A percentile compares a stretch with the other conserved stretches of the same genome.
Evolutionary conservation across 2,797 vertebrate genomes (phyloP).

Genomic region (Sebastes diaconus): DNA sequence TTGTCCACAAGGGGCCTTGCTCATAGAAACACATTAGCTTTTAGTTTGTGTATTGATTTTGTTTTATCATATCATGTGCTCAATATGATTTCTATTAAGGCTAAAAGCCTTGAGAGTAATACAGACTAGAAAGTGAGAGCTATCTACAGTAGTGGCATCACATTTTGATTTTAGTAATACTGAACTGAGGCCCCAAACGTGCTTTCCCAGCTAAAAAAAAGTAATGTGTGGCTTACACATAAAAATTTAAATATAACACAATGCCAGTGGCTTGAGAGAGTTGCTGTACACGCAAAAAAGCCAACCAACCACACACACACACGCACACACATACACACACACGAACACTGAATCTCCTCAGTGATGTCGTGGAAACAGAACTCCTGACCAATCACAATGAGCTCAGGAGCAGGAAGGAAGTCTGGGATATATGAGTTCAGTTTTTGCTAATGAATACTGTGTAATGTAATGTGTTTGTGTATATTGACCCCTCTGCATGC

Average conservation of each 20-base stretch:
- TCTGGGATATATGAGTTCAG: slow-evolving; percentile 23
- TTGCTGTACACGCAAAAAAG: slow-evolving; percentile 41
- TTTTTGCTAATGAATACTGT: slow-evolving; percentile 37
- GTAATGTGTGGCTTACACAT: slow-evolving; percentile 20
- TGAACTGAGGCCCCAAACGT: slow-evolving; percentile 9
- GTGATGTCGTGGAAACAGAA: slow-evolving; percentile 34
- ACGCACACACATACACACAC: background rate
- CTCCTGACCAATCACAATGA: slow-evolving; percentile 47
- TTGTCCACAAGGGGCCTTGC: background rate
- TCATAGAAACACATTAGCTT: background rate
- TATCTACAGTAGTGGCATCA: background rate
- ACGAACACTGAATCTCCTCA: background rate
- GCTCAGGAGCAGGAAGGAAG: slow-evolving; percentile 41
- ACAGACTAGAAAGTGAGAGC: background rate
- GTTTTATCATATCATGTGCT: background rate
- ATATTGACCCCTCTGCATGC: slow-evolving; percentile 31
- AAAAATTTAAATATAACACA: slow-evolving; percentile 39
- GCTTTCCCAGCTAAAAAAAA: slow-evolving; percentile 17
- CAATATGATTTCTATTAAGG: background rate
- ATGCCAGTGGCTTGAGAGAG: slow-evolving; percentile 33
- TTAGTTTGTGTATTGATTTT: slow-evolving; percentile 6
- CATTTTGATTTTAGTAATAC: background rate
- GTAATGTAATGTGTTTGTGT: slow-evolving; percentile 17
- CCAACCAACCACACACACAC: background rate
- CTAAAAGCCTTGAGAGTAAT: background rate